Evolutionary conservation across 1,140 invertebrate genomes (phyloP), one percentile per base, ranked within the genome.

Genomic region (Atta texana): DNA sequence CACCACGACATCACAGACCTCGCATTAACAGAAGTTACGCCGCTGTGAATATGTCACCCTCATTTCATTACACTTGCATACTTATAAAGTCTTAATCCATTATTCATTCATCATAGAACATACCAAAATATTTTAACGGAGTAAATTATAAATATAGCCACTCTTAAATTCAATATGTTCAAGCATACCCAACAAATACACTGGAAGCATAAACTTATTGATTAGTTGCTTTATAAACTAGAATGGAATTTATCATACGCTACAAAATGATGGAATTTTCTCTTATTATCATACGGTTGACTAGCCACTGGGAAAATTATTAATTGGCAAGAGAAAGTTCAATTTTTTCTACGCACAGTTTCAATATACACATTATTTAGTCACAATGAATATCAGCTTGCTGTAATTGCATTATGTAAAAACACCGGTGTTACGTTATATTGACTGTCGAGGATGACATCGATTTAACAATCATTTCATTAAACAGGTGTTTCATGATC

Each of bases 401-500:
- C 85, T 34, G 84, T 91, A 89, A 88, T 75, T 85, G 76, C 75
- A 69, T 86, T 91, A 87, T 86, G 84, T 90, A 89, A 92, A 93
- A 92, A 89, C 85, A 92, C 89, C 76, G 82, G 85, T 90, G 86
- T 89, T 87, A 68, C 69, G 66, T 89, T 71, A 88, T 92, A 95
- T 94, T 94, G 93, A 94, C 94, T 94, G 88, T 90, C 88, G 89
- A 92, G 91, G 91, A 93, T 94, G 88, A 91, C 87, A 88, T 87
- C 88, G 87, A 88, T 86, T 55, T 90, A 88, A 86, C 77, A 86
- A 90, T 91, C 85, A 63, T 91, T 90, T 86, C 80, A 80, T 97
- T 96, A 98, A 92, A 98, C 97, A 87, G 97, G 97, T 92, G 97
- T 98, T 94, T 98, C 97, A 92, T 97, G 97, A 93, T 98, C 97